Evolutionary conservation across 35 echinoderm and acorn worm genomes (phyloP), one percentile per base, ranked within the genome.

Genomic region (Diadema setosum): DNA sequence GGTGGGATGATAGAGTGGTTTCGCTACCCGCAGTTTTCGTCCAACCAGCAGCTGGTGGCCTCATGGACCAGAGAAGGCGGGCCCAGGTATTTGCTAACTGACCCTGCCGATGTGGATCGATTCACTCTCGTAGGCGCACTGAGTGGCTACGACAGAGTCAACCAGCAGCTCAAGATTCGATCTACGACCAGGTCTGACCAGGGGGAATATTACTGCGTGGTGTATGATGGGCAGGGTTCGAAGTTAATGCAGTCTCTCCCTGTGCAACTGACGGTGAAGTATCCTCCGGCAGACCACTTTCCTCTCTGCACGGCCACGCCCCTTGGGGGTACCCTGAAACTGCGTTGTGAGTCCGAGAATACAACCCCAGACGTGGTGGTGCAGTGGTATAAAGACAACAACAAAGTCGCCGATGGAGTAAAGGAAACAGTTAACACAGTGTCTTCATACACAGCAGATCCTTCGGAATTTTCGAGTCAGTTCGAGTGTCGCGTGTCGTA

Each of bases 331-430:
- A 41, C 17, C 30, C 21, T 78, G 14, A 4, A 78, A 21, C n/a
- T 78, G 14, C 1, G 25, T 4, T 78, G 73, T 78, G 35, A 21
- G 40, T 78, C 73, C 12, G 73, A 78, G 9, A 78, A 78, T n/a
- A 78, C 73, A 39, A 78, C 33, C 24, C 73, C 73, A 3, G 35
- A 33, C 25, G 73, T 78, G 20, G 24, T 41, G 8, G 35, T 78
- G n/a, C 73, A 78, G 73, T 78, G 73, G 73, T 78, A 78, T 44
- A 78, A 78, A 78, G 73, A 44, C 37, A 44, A n/a, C 5, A 14
- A 3, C 24, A 42, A 42, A 20, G 40, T 78, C 18, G 73, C 73
- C 2, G 73, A 78, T 41, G 73, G 73, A 17, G 24, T 14, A 16
- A 0, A 5, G 3, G 40, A 16, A 41, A 41, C 29, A 35, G 14